These are phyloP conservation scores for Molossus molossus DNA, from an alignment of 2,797 vertebrate species.

Conservation along the genomic window DNA sequence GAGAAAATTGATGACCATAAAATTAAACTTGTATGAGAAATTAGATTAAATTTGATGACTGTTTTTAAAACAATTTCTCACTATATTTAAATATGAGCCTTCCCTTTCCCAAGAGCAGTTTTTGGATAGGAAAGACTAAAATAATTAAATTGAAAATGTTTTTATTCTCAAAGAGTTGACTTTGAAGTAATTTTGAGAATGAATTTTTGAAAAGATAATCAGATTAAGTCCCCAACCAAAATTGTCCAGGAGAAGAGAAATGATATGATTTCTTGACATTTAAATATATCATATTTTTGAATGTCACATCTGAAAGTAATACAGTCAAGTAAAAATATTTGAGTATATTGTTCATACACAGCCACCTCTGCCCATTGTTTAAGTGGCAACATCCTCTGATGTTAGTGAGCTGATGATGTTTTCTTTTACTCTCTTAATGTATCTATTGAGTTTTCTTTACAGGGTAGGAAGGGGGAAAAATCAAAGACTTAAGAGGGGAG, in stretches of 20 bases:
- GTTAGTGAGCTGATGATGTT: background rate
- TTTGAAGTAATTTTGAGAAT: slow-evolving; percentile 17
- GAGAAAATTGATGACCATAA: background rate
- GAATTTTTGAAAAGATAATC: background rate
- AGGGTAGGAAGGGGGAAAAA: slow-evolving; percentile 54
- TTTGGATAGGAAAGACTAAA: background rate
- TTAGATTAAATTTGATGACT: background rate
- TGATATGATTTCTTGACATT: background rate
- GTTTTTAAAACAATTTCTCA: background rate
- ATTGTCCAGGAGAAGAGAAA: background rate
- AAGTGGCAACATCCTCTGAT: background rate
- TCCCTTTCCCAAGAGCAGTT: background rate
- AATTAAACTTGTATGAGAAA: background rate
- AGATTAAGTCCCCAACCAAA: background rate
- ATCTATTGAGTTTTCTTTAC: slow-evolving; percentile 77
- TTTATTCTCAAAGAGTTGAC: background rate
- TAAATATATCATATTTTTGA: slow-evolving; percentile 51
- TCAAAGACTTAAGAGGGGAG: slow-evolving; percentile 18
- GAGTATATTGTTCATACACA: background rate
- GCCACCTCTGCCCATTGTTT: background rate
- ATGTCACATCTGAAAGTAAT: slow-evolving; percentile 46
- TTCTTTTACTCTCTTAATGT: slow-evolving; percentile 69
- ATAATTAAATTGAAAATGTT: background rate
- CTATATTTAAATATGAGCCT: background rate
- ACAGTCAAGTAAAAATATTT: slow-evolving; percentile 48